Evolutionary conservation across 2,113 vertebrate genomes (phyloP), one percentile per base, ranked within the genome.

Genomic region (Galbula dea): DNA sequence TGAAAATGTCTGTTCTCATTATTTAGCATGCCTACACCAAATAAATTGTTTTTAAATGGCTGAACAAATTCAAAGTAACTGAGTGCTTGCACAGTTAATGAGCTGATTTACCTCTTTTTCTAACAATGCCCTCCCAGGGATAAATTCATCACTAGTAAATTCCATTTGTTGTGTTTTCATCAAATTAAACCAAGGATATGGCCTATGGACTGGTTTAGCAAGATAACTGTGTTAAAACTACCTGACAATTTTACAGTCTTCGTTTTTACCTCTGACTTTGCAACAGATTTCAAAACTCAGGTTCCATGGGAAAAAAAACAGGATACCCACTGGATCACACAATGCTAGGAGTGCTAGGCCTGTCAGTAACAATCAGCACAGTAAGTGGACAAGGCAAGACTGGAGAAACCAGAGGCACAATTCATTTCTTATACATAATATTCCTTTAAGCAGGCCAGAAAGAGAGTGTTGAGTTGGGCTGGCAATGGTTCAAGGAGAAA

Each of bases 351-450:
- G 57, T 15, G 24, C 62, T 54, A 51, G 51, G 30, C 46, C 76
- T 94, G 96, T 91, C 86, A 94, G 71, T 22, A 92, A 41, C 43
- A 39, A 95, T 83, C 54, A 55, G 67, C 69, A 66, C 91, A 79
- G 51, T 41, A 65, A 29, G 29, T 41, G 30, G 82, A 89, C 58
- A 74, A 85, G 58, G 54, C 69, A 87, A 62, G 24, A 76, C 81
- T 76, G 84, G 37, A 93, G 67, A 74, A 85, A 92, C 71, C 68
- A 58, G 78, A 89, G 46, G 71, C 49, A 0, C 9, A 83, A 63
- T 74, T 95, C 20, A 76, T 76, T 95, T 79, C 51, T 89, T 73
- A 71, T 17, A 69, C 11, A 12, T 36, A 62, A 75, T 20, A 80
- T 55, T 51, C 24, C 41, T 74, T 84, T 46, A 79, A 94, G 39